Conservation (phyloP, 2,888 invertebrate species). For the Drosophila borealis region DNA sequence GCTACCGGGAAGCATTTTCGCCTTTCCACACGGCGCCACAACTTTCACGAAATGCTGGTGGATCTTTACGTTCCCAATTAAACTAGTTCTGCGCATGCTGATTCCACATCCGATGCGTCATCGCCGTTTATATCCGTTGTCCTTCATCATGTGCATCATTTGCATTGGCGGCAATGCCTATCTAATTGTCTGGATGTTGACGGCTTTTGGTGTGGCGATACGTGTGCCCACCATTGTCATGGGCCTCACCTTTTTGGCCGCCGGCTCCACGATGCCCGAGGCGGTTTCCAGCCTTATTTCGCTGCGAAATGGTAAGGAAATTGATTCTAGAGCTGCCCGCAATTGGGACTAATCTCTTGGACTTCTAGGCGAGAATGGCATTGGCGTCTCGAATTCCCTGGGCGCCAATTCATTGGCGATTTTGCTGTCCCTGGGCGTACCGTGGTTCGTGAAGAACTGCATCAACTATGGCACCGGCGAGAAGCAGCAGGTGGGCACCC, state of each 20-base stretch:
- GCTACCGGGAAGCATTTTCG: constrained; percentile 84
- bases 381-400: constrained; percentile 94
- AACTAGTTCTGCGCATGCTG: constrained; percentile 87
- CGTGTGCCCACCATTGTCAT: constrained; percentile 94
- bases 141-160: constrained; percentile 94
- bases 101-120: constrained; percentile 90
- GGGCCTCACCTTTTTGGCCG: constrained; percentile 96
- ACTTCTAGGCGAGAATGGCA: constrained; percentile 90
- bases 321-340: background rate
- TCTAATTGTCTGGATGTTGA: constrained; percentile 96
- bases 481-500: constrained; percentile 89
- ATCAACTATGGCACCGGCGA: constrained; percentile 85
- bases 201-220: constrained; percentile 92
- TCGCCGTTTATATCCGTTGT: constrained; percentile 89
- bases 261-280: constrained; percentile 95
- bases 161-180: constrained; percentile 95
- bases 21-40: constrained; percentile 84
- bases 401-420: constrained; percentile 95
- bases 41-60: constrained; percentile 86
- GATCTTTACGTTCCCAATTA: constrained; percentile 90
- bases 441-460: constrained; percentile 92
- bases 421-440: constrained; percentile 92
- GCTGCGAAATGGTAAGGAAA: constrained; percentile 90
- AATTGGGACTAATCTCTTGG: background rate
- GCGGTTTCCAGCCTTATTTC: constrained; percentile 93